Evolutionary conservation across 2,113 vertebrate genomes (phyloP).

Genomic region (Plestiodon gilberti): DNA sequence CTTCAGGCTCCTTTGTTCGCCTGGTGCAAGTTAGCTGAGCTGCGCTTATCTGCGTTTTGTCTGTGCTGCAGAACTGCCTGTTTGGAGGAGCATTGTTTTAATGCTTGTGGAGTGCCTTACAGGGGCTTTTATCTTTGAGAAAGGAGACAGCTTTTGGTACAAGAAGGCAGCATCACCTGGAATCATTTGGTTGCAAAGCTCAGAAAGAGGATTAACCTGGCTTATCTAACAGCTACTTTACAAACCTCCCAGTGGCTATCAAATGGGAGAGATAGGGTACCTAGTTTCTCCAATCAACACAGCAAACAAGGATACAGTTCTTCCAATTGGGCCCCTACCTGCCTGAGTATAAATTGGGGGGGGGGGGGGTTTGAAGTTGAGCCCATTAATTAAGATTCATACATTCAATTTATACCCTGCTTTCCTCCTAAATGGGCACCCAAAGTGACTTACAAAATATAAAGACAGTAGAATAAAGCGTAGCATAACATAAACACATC

Average conservation of each 20-base stretch:
- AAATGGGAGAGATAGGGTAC: neutral
- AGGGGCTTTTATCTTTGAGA: neutral
- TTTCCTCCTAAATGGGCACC: too few species aligned
- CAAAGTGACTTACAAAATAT: too few species aligned
- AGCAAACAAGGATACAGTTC: neutral
- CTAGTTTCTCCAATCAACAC: neutral
- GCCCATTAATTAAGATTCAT: too few species aligned
- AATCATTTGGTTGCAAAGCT: neutral
- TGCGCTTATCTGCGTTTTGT: conserved; percentile 3
- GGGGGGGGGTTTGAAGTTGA: too few species aligned
- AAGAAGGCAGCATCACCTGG: neutral
- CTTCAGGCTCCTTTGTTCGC: neutral
- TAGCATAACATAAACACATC: too few species aligned
- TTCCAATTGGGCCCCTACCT: neutral
- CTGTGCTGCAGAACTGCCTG: neutral
- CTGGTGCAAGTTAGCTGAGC: neutral
- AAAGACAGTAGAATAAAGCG: too few species aligned
- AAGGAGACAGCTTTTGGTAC: neutral
- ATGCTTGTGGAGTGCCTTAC: neutral
- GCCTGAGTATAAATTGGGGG: neutral
- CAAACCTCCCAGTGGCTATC: neutral
- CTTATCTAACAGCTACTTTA: neutral
- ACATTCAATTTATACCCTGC: too few species aligned
- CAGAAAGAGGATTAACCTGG: neutral
- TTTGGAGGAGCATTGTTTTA: neutral